Base-by-base conservation (phyloP, 35 echinoderm and acorn worm genomes). In the Heliocidaris erythrogramma region DNA sequence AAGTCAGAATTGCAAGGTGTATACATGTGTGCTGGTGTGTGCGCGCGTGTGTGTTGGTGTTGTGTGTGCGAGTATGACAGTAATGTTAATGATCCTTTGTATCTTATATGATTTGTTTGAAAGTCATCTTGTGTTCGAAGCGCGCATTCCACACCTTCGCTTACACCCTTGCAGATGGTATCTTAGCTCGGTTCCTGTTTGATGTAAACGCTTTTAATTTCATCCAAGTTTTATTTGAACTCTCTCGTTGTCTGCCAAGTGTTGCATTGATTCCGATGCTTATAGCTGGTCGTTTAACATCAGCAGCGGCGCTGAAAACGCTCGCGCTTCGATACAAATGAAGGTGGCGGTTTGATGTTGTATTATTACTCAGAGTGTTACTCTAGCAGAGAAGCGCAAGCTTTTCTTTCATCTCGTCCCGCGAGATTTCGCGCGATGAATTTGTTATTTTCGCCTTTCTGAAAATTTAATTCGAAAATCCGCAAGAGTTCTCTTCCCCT, bases 391-490 rank as follows among this genome's bases (percentile, higher is more conserved):
- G 65, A 78, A 5, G 18, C 18, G 21, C 65, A 78, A 78, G 27
- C 65, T n/a, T 78, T n/a, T 78, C 18, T 78, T 78, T 78, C 65
- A 78, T 78, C 65, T 78, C 24, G 31, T 48, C 87, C 87, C 87
- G 47, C 18, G 87, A 89, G 87, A 89, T 89, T 89, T 89, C 47
- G 31, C 87, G 24, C 87, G 31, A 89, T 89, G 87, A 89, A 89
- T 89, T 89, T 89, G 87, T 89, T 89, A 89, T 89, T 47, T 89
- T 89, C 31, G 31, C 31, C 87, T 89, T 48, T 89, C 31, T 89
- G 87, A 89, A 89, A 89, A 89, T 89, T 89, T 89, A 89, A 89
- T 89, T 89, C 47, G 31, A 89, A 48, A 89, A 48, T 89, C 31
- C 47, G 47, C 21, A 32, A 89, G 47, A 89, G 47, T 89, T 48